phyloP scores from a whole-genome alignment of 2,113 vertebrate genomes.

The Mus pahari region DNA sequence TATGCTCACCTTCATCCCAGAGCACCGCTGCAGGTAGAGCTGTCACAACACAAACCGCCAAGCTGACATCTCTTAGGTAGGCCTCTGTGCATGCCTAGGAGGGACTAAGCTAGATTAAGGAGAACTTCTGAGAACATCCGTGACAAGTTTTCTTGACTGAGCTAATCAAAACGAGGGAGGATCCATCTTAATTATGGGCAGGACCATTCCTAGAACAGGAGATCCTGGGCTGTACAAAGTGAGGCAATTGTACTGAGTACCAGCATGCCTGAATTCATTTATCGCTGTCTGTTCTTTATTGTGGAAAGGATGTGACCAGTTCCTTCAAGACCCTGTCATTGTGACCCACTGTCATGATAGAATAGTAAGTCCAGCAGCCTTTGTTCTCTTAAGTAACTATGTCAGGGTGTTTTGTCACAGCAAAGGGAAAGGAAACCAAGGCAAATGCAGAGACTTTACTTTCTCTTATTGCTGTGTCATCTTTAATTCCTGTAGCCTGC shows the following conservation, averaged over 20 bases:
- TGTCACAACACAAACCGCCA: background rate
- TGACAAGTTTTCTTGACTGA: background rate
- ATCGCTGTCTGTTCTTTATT: background rate
- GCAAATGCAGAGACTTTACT: no score
- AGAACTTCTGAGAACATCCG: background rate
- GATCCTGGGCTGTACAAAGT: background rate
- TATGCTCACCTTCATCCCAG: fast-evolving
- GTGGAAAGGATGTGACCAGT: background rate
- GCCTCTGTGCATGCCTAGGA: background rate
- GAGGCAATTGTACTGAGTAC: background rate
- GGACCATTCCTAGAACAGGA: background rate
- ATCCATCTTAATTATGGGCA: background rate
- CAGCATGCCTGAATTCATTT: background rate
- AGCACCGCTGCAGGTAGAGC: fast-evolving
- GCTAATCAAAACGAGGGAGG: background rate
- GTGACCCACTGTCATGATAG: background rate
- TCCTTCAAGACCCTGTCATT: background rate
- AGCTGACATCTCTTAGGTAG: background rate
- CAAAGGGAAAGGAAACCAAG: background rate
- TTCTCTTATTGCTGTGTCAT: fast-evolving
- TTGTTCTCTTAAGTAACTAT: background rate
- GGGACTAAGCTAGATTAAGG: background rate
- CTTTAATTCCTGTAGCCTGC: background rate
- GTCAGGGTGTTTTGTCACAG: background rate
- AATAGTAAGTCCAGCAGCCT: background rate